phyloP scores from a whole-genome alignment of 1,140 invertebrate genomes.

The Ceratina japonica region DNA sequence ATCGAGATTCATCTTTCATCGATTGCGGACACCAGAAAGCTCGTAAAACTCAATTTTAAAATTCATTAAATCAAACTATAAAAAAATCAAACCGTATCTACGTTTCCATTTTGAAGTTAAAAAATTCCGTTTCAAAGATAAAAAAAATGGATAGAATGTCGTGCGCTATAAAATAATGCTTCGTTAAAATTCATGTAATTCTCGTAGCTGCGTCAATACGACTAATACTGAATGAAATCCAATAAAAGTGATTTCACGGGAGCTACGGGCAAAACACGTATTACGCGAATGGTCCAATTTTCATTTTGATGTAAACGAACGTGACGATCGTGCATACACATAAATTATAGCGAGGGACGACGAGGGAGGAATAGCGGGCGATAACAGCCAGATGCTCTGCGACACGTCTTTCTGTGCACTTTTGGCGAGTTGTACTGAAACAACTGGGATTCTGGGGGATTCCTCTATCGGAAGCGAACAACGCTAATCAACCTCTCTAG shows the following conservation, averaged over 20 bases:
- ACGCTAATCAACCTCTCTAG: slow-evolving; percentile 7
- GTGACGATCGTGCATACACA: slow-evolving; percentile 42
- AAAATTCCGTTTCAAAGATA: too few relatives aligned
- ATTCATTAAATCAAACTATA: not conserved
- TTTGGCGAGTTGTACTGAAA: not conserved
- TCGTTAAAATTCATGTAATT: too few relatives aligned
- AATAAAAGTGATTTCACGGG: too few relatives aligned
- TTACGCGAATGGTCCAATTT: not conserved
- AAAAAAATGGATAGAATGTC: too few relatives aligned
- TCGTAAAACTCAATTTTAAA: not conserved
- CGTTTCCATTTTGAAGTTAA: not conserved
- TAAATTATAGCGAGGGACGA: slow-evolving; percentile 18
- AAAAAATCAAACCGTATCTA: too few relatives aligned
- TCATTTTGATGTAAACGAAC: slow-evolving; percentile 41
- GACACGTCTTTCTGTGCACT: not conserved
- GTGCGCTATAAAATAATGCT: too few relatives aligned
- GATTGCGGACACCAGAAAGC: not conserved
- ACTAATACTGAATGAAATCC: too few relatives aligned
- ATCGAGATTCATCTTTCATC: not conserved
- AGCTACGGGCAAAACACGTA: too few relatives aligned
- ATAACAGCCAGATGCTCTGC: not conserved
- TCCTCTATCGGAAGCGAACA: not conserved
- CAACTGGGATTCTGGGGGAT: not conserved
- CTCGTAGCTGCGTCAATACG: too few relatives aligned
- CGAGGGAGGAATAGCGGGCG: too few relatives aligned